Evolutionary conservation across 30 jellyfish, hydroid and myxozoan species (phyloP).

Genomic region (Mastigias papua): DNA sequence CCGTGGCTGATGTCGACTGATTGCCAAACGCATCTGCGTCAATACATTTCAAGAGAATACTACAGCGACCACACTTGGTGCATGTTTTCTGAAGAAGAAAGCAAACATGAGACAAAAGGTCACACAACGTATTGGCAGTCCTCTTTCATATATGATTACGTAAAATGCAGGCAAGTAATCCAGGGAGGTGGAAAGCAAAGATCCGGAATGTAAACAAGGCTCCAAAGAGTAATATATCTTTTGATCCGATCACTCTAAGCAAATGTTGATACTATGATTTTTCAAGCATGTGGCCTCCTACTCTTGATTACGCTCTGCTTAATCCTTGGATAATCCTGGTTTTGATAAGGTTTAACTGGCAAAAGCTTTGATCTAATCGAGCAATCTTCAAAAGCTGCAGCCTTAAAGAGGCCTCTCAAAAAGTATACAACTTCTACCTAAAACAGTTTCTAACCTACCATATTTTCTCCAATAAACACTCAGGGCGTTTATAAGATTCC

Average conservation of each 20-base stretch:
- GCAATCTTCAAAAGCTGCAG: too few species aligned
- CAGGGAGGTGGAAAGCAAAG: conserved; percentile 29
- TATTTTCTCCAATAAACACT: too few species aligned
- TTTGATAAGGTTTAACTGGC: neutral
- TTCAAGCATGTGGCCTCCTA: neutral
- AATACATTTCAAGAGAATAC: neutral
- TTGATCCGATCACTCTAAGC: neutral
- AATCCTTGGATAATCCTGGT: neutral
- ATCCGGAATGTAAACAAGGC: neutral
- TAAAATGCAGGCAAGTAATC: neutral
- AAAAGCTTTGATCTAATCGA: neutral
- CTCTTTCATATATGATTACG: conserved; percentile 6
- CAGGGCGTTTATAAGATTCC: too few species aligned
- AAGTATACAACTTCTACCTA: too few species aligned
- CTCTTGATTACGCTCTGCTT: neutral
- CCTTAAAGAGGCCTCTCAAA: too few species aligned
- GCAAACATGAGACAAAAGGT: conserved; percentile 5
- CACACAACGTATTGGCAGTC: neutral
- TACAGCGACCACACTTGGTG: conserved; percentile 13
- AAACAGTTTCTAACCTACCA: too few species aligned
- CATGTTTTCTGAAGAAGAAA: neutral
- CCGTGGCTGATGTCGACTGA: too few species aligned
- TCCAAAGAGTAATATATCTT: neutral
- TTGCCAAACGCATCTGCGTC: neutral
- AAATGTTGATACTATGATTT: neutral